Evolutionary conservation across 1,140 invertebrate genomes (phyloP).

Genomic region (Chymomyza costata): DNA sequence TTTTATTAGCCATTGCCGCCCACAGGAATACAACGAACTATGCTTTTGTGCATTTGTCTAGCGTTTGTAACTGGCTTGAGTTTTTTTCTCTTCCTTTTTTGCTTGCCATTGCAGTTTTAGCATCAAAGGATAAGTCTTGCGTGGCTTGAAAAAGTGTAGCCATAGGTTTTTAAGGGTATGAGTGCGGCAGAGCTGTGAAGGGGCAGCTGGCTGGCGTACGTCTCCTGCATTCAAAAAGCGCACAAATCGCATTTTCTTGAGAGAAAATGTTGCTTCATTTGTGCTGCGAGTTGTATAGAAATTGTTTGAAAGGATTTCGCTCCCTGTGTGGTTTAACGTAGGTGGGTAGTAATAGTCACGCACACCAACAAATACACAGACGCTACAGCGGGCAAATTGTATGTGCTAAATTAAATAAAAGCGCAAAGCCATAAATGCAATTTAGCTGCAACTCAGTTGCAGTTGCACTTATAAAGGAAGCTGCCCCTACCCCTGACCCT

Average conservation of each 20-base stretch:
- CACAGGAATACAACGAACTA: constrained; percentile 1
- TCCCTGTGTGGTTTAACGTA: constrained; percentile 17
- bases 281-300: constrained; percentile 66
- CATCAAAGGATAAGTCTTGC: constrained; percentile 60
- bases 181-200: neutral
- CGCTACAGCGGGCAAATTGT: constrained; percentile 44
- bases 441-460: constrained; percentile 41
- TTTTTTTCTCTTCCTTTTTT: too few relatives aligned
- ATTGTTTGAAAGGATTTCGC: constrained; percentile 63
- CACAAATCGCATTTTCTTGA: constrained; percentile 71
- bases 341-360: constrained; percentile 9
- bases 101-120: constrained; percentile 56
- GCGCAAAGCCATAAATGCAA: constrained; percentile 69
- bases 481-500: constrained; percentile 14
- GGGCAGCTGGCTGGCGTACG: constrained; percentile 45
- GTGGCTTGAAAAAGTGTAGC: neutral
- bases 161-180: neutral
- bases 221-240: constrained; percentile 66
- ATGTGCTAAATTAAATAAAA: constrained; percentile 63
- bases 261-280: constrained; percentile 72
- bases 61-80: too few relatives aligned
- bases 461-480: too few relatives aligned
- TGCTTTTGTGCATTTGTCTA: too few relatives aligned
- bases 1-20: constrained; percentile 30
- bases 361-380: constrained; percentile 10